Evolutionary conservation across 2,888 invertebrate genomes (phyloP).

Genomic region (Heliconius cydno): DNA sequence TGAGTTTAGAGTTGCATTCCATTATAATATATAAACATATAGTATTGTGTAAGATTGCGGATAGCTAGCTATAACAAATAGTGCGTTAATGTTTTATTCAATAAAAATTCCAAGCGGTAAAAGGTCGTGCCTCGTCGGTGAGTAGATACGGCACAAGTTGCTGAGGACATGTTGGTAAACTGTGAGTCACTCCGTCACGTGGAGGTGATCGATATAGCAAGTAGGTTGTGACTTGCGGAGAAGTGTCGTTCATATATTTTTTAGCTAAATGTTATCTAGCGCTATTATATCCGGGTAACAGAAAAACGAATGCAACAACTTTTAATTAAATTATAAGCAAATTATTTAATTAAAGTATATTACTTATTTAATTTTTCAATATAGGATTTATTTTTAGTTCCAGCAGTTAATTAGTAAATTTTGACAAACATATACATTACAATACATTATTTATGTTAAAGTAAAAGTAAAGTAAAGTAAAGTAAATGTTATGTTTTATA

Average conservation of each 20-base stretch:
- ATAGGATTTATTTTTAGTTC: too few species aligned
- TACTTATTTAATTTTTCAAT: too few species aligned
- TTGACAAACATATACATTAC: too few species aligned
- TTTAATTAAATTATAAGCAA: not conserved
- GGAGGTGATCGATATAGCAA: conserved; percentile 30
- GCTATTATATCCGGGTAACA: not conserved
- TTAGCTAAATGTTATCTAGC: not conserved
- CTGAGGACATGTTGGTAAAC: conserved; percentile 36
- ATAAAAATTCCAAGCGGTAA: conserved; percentile 45
- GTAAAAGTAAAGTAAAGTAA: too few species aligned
- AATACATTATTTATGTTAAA: too few species aligned
- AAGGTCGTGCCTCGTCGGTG: conserved; percentile 41
- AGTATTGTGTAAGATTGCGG: conserved; percentile 32
- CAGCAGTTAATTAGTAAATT: too few species aligned
- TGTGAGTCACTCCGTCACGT: conserved; percentile 46
- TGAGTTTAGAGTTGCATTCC: conserved; percentile 22
- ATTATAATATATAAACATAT: not conserved
- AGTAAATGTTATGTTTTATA: too few species aligned
- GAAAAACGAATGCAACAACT: not conserved
- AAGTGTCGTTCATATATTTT: not conserved
- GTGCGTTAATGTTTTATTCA: conserved; percentile 48
- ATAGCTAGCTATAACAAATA: conserved; percentile 31
- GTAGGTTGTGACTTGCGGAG: not conserved
- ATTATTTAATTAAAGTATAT: not conserved
- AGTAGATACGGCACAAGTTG: conserved; percentile 36